Conservation (phyloP, 2,888 invertebrate species). For the Thalpophila matura region DNA sequence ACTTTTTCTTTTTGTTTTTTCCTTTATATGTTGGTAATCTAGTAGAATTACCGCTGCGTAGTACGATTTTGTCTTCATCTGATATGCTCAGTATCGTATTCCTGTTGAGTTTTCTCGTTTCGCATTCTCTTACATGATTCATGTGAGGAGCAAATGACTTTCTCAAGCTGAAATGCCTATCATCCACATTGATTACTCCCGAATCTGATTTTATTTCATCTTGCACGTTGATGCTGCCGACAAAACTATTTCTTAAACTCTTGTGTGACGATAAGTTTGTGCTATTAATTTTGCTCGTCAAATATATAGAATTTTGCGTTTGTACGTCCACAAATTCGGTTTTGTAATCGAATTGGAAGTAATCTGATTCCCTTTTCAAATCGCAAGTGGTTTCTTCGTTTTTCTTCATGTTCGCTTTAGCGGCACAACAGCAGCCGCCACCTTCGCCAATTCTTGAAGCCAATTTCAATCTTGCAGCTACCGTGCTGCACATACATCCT, state of each 20-base stretch:
- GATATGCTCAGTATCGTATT: constrained; percentile 65
- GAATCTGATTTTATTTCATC: constrained; percentile 24
- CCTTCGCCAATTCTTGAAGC: constrained; percentile 55
- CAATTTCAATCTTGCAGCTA: constrained; percentile 73
- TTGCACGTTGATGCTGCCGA: not conserved
- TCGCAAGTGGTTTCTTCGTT: constrained; percentile 73
- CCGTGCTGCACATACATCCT: constrained; percentile 74
- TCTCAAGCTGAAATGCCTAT: constrained; percentile 3
- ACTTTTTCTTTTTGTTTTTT: constrained; percentile 22
- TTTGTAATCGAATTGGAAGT: constrained; percentile 58
- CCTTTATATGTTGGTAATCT: constrained; percentile 4
- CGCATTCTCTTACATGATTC: constrained; percentile 44
- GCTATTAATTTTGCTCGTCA: constrained; percentile 55
- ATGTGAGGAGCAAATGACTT: constrained; percentile 22
- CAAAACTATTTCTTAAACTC: constrained; percentile 32
- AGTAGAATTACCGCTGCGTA: constrained; percentile 47
- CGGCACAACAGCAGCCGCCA: constrained; percentile 69
- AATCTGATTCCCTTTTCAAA: constrained; percentile 66
- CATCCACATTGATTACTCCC: constrained; percentile 25
- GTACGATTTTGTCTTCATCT: constrained; percentile 67
- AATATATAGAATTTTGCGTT: constrained; percentile 71
- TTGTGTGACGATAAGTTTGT: constrained; percentile 61
- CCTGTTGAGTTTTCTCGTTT: constrained; percentile 60
- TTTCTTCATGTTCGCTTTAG: constrained; percentile 46
- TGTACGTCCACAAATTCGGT: constrained; percentile 68